Evolutionary conservation across 2,113 vertebrate genomes (phyloP).

Genomic region (Neotoma lepida): DNA sequence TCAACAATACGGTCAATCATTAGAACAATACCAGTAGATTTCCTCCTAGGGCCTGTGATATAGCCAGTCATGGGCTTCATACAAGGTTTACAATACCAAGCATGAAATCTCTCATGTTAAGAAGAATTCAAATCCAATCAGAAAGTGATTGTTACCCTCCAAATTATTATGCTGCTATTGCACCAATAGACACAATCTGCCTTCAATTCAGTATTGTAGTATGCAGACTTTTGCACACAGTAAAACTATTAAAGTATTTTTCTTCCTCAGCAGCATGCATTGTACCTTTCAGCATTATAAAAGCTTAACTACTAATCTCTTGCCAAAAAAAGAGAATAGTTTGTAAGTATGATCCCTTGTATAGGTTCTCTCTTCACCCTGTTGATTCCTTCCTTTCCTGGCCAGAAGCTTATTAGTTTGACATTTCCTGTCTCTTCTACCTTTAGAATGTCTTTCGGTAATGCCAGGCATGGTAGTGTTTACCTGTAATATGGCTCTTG

Average conservation of each 20-base stretch:
- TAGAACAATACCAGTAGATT: background rate
- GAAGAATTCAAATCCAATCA: background rate
- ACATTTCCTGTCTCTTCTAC: background rate
- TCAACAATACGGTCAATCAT: background rate
- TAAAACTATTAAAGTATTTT: background rate
- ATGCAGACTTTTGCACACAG: background rate
- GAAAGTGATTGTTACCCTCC: background rate
- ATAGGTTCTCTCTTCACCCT: background rate
- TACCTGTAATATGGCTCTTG: background rate
- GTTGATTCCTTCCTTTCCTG: background rate
- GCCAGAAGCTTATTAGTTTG: background rate
- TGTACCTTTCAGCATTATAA: background rate
- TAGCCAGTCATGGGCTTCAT: background rate
- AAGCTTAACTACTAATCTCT: background rate
- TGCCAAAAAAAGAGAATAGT: background rate
- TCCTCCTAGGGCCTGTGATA: background rate
- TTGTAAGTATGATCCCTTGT: background rate
- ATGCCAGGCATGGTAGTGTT: background rate
- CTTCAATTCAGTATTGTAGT: background rate
- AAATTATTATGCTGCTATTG: no score
- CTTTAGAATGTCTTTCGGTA: background rate
- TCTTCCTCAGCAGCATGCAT: background rate
- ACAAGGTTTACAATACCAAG: background rate
- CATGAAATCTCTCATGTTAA: background rate
- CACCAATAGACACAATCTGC: background rate